Evolutionary conservation across 92 coral and sea anemone genomes (phyloP), one percentile per base, ranked within the genome.

Genomic region (Muricea muricata): DNA sequence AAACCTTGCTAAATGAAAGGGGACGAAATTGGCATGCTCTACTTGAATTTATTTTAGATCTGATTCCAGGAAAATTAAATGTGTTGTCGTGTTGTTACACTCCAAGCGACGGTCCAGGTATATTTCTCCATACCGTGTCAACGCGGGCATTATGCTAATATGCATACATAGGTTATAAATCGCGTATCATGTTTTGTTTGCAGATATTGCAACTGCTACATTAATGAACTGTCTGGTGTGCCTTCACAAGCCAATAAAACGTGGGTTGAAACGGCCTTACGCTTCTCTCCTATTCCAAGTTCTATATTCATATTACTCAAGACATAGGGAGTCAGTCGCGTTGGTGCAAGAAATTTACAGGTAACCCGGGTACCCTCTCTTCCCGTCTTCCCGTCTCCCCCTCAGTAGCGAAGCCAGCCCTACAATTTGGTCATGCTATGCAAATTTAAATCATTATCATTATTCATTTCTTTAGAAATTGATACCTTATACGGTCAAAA

Each of bases 321-420:
- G 93, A 47, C 95, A 93, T 75, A 86, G 91, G 55, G 92, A 96
- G 42, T 88, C 97, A 0, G 70, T 13, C 17, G 91, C 91, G n/a
- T 93, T 95, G 18, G 97, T 82, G 17, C 92, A 89, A 41, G 96
- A 93, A 72, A 90, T 96, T 72, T 96, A 96, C 89, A 87, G 89
- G 99, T 95, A 72, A 35, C 86, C 42, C 42, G 4, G 42, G 42
- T 4, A 9, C 42, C 42, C 42, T 4, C 9, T 37, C 4, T 37
- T 4, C 42, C n/a, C n/a, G n/a, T n/a, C n/a, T n/a, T n/a, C n/a
- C n/a, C n/a, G n/a, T n/a, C n/a, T n/a, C n/a, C n/a, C n/a, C n/a
- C n/a, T n/a, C n/a, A n/a, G n/a, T n/a, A n/a, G n/a, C n/a, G n/a
- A n/a, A n/a, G n/a, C n/a, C n/a, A n/a, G n/a, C n/a, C n/a, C n/a